phyloP scores from a whole-genome alignment of 1,140 invertebrate genomes.

The Apis dorsata region DNA sequence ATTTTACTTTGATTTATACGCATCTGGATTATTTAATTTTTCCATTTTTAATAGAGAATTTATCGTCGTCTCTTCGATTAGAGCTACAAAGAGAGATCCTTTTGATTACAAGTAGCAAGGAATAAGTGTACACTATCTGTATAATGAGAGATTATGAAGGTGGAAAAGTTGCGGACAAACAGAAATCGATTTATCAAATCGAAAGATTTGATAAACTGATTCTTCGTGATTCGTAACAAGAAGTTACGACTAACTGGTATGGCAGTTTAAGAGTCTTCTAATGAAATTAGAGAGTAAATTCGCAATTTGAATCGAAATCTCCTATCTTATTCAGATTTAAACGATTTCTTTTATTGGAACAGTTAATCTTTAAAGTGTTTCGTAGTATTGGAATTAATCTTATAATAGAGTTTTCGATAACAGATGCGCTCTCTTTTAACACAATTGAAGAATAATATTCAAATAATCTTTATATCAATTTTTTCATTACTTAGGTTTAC shows the following conservation, averaged over 20 bases:
- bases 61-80: neutral
- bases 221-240: neutral
- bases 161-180: neutral
- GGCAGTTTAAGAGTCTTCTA: neutral
- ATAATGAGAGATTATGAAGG: neutral
- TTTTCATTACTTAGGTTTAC: no score
- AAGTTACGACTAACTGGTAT: neutral
- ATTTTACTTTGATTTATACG: neutral
- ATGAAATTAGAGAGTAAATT: slow-evolving; percentile 31
- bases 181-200: no score
- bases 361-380: slow-evolving; percentile 1
- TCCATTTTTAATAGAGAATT: slow-evolving; percentile 37
- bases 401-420: neutral
- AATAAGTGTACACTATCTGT: neutral
- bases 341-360: neutral
- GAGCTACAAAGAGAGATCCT: neutral
- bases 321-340: slow-evolving; percentile 26
- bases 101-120: neutral
- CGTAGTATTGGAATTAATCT: neutral
- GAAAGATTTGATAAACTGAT: neutral
- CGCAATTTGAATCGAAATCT: slow-evolving; percentile 19
- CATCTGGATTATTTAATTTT: slow-evolving; percentile 1
- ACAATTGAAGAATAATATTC: neutral
- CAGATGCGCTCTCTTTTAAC: neutral
- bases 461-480: neutral